These are phyloP conservation scores for Struthidea cinerea DNA, from an alignment of 2,113 vertebrate genomes.

Conservation along the genomic window DNA sequence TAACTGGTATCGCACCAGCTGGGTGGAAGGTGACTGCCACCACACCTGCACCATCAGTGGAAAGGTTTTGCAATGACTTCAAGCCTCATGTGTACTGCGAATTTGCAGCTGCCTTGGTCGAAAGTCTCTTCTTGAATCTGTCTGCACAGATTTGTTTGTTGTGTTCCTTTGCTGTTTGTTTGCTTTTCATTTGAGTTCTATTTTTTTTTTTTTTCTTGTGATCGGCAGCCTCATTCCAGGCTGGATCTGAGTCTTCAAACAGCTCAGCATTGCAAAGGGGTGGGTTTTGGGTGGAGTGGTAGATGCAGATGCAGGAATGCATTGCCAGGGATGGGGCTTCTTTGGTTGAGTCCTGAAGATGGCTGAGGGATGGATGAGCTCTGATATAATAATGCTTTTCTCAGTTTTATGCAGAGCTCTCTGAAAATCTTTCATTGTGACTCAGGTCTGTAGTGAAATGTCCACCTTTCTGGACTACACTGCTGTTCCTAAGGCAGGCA, in stretches of 20 bases:
- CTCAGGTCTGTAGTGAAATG: background rate
- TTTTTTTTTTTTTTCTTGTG: background rate
- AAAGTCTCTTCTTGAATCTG: background rate
- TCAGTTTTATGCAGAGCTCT: background rate
- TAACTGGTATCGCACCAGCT: background rate
- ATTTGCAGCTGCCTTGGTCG: background rate
- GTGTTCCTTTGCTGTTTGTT: background rate
- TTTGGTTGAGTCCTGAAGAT: background rate
- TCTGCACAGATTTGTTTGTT: background rate
- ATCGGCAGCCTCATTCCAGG: background rate
- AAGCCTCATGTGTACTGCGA: background rate
- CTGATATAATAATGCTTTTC: background rate
- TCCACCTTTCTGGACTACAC: background rate
- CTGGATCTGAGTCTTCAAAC: background rate
- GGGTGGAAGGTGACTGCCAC: background rate
- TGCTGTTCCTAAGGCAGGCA: background rate
- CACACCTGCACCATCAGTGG: background rate
- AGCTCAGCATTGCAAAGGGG: fast-evolving
- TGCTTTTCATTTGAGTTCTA: background rate
- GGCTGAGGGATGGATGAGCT: background rate
- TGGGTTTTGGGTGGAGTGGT: background rate
- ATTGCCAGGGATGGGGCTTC: background rate
- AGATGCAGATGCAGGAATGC: background rate
- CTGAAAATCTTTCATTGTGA: fast-evolving
- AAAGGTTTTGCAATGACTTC: background rate